Percentiles rank a stretch among this genome's conserved stretches.
phyloP scores from a whole-genome alignment of 2,113 vertebrate species.

The Oryzias celebensis region DNA sequence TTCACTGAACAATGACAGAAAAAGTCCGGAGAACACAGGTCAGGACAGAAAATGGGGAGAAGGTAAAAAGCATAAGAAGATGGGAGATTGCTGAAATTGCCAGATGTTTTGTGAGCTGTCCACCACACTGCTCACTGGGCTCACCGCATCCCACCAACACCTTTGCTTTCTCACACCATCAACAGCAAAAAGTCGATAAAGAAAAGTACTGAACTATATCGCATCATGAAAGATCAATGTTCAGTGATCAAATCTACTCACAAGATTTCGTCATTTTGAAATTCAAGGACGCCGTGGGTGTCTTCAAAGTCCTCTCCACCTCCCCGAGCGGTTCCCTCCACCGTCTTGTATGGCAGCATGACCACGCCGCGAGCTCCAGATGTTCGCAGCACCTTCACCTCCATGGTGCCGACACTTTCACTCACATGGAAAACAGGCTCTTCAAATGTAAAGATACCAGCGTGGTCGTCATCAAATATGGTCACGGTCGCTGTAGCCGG shows the following conservation, averaged over 20 bases:
- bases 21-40: conserved; percentile 23
- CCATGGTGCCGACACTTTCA: conserved; percentile 95
- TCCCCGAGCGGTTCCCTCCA: conserved; percentile 92
- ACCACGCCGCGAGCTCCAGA: conserved; percentile 95
- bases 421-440: conserved; percentile 90
- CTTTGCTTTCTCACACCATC: conserved; percentile 23
- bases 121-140: conserved; percentile 27
- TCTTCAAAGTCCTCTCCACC: conserved; percentile 97
- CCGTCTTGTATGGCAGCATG: conserved; percentile 92
- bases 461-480: conserved; percentile 97
- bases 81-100: conserved; percentile 9
- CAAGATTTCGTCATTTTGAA: conserved; percentile 99
- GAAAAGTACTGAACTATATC: no score
- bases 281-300: conserved; percentile 89
- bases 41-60: conserved; percentile 18
- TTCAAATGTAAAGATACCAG: conserved; percentile 98
- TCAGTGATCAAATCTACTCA: conserved; percentile 78
- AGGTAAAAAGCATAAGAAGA: conserved; percentile 7
- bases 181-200: not conserved
- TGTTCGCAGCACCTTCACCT: conserved; percentile 96
- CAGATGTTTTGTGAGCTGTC: conserved; percentile 22
- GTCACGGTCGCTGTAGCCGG: conserved; percentile 91
- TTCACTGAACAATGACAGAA: conserved; percentile 20
- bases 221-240: no score
- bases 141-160: conserved; percentile 60